Conservation (phyloP, 30 jellyfish, hydroid and myxozoan species). For the Sanderia malayensis region DNA sequence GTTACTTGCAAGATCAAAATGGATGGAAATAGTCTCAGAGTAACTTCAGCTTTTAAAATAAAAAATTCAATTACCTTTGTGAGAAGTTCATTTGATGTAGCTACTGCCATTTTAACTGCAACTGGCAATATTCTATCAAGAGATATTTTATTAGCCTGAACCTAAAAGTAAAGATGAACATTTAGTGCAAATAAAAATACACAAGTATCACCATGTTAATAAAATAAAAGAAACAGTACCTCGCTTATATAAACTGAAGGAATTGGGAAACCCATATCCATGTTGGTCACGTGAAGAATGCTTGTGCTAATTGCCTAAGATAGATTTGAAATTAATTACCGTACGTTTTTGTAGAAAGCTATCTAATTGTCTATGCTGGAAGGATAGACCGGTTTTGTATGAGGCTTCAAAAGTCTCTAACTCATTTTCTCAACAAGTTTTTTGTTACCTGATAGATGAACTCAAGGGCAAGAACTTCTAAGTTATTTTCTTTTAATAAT, state of each 20-base stretch:
- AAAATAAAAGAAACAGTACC: neutral
- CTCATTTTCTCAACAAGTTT: too few relatives aligned
- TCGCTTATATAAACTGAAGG: neutral
- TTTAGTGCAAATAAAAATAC: too few relatives aligned
- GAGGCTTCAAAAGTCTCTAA: too few relatives aligned
- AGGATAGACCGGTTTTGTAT: too few relatives aligned
- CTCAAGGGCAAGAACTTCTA: constrained; percentile 63
- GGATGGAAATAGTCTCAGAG: too few relatives aligned
- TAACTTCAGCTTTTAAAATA: too few relatives aligned
- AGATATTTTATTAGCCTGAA: neutral
- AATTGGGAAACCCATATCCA: neutral
- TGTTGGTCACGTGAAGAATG: neutral
- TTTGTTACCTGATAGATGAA: constrained; percentile 61
- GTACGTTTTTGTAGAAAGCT: neutral
- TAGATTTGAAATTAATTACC: neutral
- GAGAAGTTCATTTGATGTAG: neutral
- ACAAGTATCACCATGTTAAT: too few relatives aligned
- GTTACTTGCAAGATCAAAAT: too few relatives aligned
- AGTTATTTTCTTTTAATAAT: constrained; percentile 61
- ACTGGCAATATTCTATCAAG: neutral
- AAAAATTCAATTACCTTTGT: too few relatives aligned
- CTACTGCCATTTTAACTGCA: neutral
- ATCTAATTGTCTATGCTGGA: too few relatives aligned
- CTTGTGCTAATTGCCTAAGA: constrained; percentile 5
- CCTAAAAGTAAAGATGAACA: neutral